phyloP scores from a whole-genome alignment of 2,113 vertebrate genomes.

The Thunnus maccoyii region DNA sequence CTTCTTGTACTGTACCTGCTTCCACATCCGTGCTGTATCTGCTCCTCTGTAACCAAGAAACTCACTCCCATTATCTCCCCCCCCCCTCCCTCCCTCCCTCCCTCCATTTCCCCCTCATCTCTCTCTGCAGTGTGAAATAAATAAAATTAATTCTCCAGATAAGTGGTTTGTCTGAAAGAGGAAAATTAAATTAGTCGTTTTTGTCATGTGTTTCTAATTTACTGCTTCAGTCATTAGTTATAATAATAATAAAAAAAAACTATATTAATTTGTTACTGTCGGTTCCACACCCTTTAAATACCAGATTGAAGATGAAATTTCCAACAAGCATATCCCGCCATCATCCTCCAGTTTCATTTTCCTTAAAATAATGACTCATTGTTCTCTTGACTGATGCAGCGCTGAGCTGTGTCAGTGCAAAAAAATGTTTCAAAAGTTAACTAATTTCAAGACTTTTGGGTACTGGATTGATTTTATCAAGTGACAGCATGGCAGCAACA shows the following conservation, averaged over 20 bases:
- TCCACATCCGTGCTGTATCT: not conserved
- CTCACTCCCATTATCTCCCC: not conserved
- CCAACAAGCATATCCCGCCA: slow-evolving; percentile 13
- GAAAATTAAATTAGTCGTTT: slow-evolving; percentile 30
- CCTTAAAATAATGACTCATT: slow-evolving; percentile 17
- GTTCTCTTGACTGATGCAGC: not conserved
- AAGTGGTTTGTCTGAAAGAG: slow-evolving; percentile 21
- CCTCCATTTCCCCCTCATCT: not conserved
- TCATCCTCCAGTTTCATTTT: slow-evolving; percentile 6
- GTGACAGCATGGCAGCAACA: not conserved
- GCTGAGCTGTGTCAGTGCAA: not conserved
- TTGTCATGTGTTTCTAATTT: slow-evolving; percentile 34
- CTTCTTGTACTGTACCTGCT: not conserved
- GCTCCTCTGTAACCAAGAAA: not conserved
- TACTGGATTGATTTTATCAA: not conserved
- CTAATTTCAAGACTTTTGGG: not conserved
- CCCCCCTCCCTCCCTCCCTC: not conserved
- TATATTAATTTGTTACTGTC: not conserved
- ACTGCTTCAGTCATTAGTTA: slow-evolving; percentile 37
- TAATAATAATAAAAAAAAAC: slow-evolving; percentile 17
- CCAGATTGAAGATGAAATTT: slow-evolving; percentile 27
- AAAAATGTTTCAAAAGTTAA: not conserved
- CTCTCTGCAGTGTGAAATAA: slow-evolving; percentile 10
- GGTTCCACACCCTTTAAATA: slow-evolving; percentile 13
- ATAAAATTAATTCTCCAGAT: slow-evolving; percentile 24